Conservation (phyloP, 2,113 vertebrate genomes). For the Ia io region DNA sequence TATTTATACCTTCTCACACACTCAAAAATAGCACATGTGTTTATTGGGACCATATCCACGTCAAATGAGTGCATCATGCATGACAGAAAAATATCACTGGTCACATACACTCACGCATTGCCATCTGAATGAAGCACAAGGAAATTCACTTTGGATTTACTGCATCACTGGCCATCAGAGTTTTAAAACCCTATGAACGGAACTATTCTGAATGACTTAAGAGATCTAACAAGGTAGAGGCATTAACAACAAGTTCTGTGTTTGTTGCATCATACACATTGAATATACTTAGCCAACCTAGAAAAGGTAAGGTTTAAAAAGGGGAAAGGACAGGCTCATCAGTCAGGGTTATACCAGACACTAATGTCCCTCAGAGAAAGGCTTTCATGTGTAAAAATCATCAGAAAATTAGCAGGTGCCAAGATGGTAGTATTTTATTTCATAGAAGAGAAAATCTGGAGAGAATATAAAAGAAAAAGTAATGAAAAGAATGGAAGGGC, state of each 20-base stretch:
- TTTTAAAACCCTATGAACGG: neutral
- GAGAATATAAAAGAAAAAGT: neutral
- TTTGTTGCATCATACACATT: neutral
- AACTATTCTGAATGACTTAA: neutral
- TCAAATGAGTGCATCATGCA: neutral
- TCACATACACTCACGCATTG: neutral
- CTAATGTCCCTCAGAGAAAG: neutral
- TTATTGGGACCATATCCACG: neutral
- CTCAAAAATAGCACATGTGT: neutral
- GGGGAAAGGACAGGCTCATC: neutral
- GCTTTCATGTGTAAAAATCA: neutral
- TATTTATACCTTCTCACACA: slow-evolving; percentile 25
- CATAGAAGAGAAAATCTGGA: neutral
- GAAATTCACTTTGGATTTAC: neutral
- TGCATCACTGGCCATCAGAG: neutral
- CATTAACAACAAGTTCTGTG: neutral
- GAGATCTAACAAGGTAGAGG: neutral
- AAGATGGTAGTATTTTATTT: neutral
- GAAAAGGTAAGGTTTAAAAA: neutral
- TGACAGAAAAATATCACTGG: neutral
- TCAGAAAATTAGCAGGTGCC: neutral
- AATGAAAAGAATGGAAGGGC: neutral
- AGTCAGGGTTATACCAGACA: neutral
- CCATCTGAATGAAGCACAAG: neutral
- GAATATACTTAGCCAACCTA: neutral